These are phyloP conservation scores for Andrena camellia DNA, from an alignment of 2,888 invertebrate species.

Conservation along the genomic window DNA sequence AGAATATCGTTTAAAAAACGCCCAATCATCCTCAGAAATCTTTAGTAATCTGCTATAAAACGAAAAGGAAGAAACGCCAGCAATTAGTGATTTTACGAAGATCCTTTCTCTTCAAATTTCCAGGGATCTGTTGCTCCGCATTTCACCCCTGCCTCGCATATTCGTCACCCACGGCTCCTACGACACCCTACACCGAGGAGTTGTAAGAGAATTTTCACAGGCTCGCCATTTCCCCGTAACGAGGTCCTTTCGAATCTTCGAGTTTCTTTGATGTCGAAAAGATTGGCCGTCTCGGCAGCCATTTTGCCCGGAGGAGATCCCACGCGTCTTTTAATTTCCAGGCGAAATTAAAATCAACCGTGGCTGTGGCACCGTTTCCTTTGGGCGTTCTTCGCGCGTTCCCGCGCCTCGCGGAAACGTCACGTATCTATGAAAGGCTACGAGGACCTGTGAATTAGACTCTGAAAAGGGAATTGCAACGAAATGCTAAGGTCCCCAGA, in stretches of 20 bases:
- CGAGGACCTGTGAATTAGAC: neutral
- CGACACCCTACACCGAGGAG: slow-evolving; percentile 20
- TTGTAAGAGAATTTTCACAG: slow-evolving; percentile 49
- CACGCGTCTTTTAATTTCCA: slow-evolving; percentile 25
- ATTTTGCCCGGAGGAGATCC: neutral
- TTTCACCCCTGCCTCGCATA: slow-evolving; percentile 29
- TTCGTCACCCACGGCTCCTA: slow-evolving; percentile 4
- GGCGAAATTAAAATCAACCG: slow-evolving; percentile 34
- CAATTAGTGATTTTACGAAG: neutral
- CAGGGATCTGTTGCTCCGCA: slow-evolving; percentile 19
- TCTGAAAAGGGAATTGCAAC: neutral
- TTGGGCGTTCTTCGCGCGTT: neutral
- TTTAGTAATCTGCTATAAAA: neutral
- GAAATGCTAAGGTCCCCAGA: neutral
- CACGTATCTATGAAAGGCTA: neutral
- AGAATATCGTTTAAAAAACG: neutral
- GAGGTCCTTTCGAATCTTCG: slow-evolving; percentile 51
- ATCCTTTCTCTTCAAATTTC: neutral
- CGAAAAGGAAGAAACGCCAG: neutral
- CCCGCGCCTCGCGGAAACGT: neutral
- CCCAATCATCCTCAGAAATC: neutral
- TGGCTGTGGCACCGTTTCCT: neutral
- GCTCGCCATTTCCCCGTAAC: slow-evolving; percentile 29
- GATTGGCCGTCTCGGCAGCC: slow-evolving; percentile 24
- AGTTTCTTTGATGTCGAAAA: slow-evolving; percentile 54